These are phyloP conservation scores for Diogma glabrata DNA, from an alignment of 2,888 invertebrate species.

Conservation along the genomic window DNA sequence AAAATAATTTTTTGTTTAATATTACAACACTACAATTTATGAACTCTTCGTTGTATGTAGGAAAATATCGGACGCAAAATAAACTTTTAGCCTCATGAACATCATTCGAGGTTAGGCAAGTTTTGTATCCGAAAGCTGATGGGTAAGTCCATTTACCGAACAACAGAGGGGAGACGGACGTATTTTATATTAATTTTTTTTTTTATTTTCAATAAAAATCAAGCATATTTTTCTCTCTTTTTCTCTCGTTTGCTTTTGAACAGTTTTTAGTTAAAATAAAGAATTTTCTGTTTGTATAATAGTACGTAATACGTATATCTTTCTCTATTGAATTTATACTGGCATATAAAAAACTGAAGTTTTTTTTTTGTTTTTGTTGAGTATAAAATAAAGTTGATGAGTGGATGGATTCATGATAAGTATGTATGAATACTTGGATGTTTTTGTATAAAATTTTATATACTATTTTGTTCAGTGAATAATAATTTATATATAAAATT, in stretches of 20 bases:
- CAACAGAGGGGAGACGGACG: constrained; percentile 9
- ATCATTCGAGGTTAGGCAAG: constrained; percentile 16
- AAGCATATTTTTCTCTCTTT: no score
- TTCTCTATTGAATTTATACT: no score
- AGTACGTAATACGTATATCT: no score
- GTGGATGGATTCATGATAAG: constrained; percentile 9
- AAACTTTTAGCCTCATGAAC: constrained; percentile 16
- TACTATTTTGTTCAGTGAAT: background rate
- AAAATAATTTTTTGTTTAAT: no score
- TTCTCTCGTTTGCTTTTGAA: no score
- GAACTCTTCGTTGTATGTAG: background rate
- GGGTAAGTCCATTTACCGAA: constrained; percentile 10
- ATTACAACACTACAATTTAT: no score
- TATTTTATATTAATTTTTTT: no score
- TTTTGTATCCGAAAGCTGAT: constrained; percentile 12
- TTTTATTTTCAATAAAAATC: no score
- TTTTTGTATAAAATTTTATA: background rate
- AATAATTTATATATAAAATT: background rate
- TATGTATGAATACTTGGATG: background rate
- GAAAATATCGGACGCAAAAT: constrained; percentile 5
- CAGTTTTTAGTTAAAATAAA: no score
- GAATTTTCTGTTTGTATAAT: no score
- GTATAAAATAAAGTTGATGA: constrained; percentile 6
- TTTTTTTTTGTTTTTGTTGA: no score
- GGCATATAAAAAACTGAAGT: no score